Conservation (phyloP, 2,888 invertebrate genomes). For the Phaonia tiefii region DNA sequence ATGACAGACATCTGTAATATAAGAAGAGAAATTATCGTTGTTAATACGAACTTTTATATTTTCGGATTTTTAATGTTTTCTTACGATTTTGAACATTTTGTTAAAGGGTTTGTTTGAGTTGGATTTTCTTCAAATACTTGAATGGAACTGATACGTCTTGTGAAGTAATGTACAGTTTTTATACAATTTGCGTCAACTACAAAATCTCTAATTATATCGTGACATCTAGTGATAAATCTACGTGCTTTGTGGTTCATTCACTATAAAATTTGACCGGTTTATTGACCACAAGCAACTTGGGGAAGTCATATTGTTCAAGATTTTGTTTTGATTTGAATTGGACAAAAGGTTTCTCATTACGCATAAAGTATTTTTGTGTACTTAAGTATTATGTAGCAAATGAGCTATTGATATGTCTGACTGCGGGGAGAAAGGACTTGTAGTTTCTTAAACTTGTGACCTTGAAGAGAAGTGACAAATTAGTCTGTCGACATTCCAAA, state of each 20-base stretch:
- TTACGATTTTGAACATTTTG: conserved; percentile 80
- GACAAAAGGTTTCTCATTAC: not conserved
- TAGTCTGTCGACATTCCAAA: no score
- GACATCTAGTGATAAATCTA: not conserved
- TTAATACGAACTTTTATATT: conserved; percentile 33
- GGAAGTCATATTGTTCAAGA: not conserved
- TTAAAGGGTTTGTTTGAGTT: conserved; percentile 47
- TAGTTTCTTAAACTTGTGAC: no score
- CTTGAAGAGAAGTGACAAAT: no score
- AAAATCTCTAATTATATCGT: conserved; percentile 1
- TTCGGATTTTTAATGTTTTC: no score
- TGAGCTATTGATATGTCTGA: no score
- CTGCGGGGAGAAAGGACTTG: no score
- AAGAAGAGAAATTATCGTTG: not conserved
- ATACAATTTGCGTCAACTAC: conserved; percentile 70
- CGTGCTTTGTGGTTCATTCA: not conserved
- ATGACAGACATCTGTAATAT: conserved; percentile 81
- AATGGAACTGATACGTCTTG: conserved; percentile 74
- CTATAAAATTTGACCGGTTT: no score
- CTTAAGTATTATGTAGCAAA: no score
- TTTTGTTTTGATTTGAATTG: not conserved
- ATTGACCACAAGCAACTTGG: no score
- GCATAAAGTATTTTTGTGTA: not conserved
- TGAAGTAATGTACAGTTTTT: conserved; percentile 37
- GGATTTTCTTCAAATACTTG: conserved; percentile 64